Percentiles rank a stretch among this genome's conserved stretches.
These are phyloP conservation scores for Poeciliopsis occidentalis DNA, from an alignment of 2,113 vertebrate genomes.

Conservation along the genomic window DNA sequence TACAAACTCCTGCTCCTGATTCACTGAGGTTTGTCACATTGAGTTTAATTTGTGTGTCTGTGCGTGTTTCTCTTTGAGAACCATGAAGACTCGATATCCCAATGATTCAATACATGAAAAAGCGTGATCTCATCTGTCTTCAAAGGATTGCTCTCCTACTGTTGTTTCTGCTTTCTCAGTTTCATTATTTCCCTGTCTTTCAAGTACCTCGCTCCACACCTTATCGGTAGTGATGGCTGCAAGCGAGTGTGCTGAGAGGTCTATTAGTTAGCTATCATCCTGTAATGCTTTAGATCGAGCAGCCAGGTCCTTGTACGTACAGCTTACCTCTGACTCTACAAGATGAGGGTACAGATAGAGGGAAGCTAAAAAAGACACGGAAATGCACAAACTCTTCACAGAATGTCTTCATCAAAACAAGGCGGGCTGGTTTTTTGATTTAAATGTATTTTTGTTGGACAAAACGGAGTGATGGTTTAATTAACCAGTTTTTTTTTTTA, in stretches of 20 bases:
- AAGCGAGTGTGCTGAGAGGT: constrained; percentile 61
- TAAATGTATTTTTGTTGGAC: background rate
- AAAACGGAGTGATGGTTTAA: constrained; percentile 2
- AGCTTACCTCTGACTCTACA: constrained; percentile 33
- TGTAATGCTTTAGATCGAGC: constrained; percentile 60
- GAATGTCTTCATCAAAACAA: background rate
- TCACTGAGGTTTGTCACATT: constrained; percentile 12
- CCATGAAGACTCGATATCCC: constrained; percentile 17
- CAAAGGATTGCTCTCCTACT: constrained; percentile 25
- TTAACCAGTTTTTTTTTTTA: constrained; percentile 8
- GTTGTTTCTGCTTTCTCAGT: constrained; percentile 13
- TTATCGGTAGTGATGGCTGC: constrained; percentile 64
- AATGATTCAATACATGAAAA: background rate
- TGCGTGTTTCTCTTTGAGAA: constrained; percentile 8
- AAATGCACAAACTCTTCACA: background rate
- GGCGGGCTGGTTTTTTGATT: background rate
- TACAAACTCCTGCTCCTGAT: background rate
- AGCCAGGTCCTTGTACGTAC: constrained; percentile 47
- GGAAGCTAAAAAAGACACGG: no score
- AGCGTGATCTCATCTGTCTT: constrained; percentile 18
- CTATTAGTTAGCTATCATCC: constrained; percentile 69
- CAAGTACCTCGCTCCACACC: constrained; percentile 28
- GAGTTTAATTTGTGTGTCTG: constrained; percentile 23
- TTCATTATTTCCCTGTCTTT: constrained; percentile 27
- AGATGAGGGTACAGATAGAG: constrained; percentile 16